These are phyloP conservation scores for Dipus sagitta DNA, from an alignment of 2,797 vertebrate species.

Conservation along the genomic window DNA sequence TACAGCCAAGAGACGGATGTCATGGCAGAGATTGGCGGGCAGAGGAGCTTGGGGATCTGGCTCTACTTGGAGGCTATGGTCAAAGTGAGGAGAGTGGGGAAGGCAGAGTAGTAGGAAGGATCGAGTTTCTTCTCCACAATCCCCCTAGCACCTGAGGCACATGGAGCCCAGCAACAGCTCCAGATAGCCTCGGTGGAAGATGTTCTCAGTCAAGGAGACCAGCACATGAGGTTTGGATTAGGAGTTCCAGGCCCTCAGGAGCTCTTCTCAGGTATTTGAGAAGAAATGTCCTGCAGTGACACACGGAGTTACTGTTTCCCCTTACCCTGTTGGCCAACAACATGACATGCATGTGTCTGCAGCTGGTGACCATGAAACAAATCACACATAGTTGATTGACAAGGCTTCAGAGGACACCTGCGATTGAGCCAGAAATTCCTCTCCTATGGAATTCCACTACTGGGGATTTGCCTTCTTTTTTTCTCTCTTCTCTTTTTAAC, in stretches of 20 bases:
- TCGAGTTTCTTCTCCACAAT: not conserved
- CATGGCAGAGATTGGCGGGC: not conserved
- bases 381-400: not conserved
- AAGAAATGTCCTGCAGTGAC: not conserved
- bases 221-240: not conserved
- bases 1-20: not conserved
- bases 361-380: not conserved
- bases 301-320: not conserved
- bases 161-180: fast-evolving
- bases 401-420: not conserved
- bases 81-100: not conserved
- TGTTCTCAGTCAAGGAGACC: not conserved
- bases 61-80: not conserved
- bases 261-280: not conserved
- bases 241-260: not conserved
- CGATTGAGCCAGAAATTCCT: not conserved
- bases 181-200: not conserved
- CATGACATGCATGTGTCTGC: no score
- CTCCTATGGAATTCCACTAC: not conserved
- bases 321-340: not conserved
- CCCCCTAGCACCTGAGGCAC: fast-evolving
- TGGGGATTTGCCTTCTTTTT: not conserved
- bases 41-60: not conserved
- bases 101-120: not conserved
- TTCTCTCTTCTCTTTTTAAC: no score